Evolutionary conservation across 1,140 invertebrate genomes (phyloP), one percentile per base, ranked within the genome.

Genomic region (Eurosta solidaginis): DNA sequence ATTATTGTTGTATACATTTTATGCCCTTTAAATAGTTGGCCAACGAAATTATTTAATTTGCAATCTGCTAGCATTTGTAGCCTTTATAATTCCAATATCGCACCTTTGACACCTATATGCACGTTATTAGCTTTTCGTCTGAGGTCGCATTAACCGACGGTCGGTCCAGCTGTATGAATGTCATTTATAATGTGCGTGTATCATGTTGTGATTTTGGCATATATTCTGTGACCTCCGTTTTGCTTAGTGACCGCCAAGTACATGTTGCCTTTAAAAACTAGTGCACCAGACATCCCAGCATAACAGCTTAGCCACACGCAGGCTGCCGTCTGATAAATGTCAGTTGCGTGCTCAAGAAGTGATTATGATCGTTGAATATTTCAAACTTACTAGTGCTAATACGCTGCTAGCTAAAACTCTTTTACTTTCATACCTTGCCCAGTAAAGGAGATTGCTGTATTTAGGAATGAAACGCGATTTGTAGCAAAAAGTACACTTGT

Each of bases 241-340:
- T 17, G 33, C n/a, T 36, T 40, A 1, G 1, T 47, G 12, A 9
- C 45, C 45, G 3, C 12, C 45, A 9, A 47, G 3, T 47, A 12
- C 14, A 17, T 14, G 7, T 47, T 47, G 14, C 45, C 14, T 17
- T 17, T 17, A 22, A n/a, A 68, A 68, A 68, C 59, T 36, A 68
- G 59, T 20, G 12, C 33, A 40, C 36, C 33, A 68, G 59, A 68
- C 59, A 7, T n/a, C 1, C 36, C 33, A 68, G 20, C 40, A 40
- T 29, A 40, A 40, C 40, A 68, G 59, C 40, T 68, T 20, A 68
- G 59, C n/a, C 59, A 42, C 27, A 59, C 29, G 54, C 27, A 33
- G n/a, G 2, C 22, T n/a, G 59, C 36, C 59, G 59, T 68, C 33
- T 68, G 59, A 68, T 68, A 68, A 68, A 68, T 68, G 59, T 40